A percentile compares a stretch with the other conserved stretches of the same genome.
phyloP scores from a whole-genome alignment of 2,797 vertebrate species.

The Perodicticus potto region DNA sequence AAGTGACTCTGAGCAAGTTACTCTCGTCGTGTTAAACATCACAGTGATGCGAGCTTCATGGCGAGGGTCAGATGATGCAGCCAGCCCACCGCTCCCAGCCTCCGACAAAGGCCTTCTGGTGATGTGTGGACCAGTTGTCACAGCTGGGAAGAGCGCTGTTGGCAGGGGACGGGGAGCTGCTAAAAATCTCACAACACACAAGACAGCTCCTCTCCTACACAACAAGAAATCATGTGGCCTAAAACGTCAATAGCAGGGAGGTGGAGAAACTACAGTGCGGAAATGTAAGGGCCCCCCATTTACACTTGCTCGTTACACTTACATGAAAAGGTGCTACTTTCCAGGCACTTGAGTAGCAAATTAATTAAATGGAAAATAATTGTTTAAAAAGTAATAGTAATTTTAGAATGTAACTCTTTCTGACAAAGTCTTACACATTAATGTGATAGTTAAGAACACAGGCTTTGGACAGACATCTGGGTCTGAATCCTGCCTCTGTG shows the following conservation, averaged over 20 bases:
- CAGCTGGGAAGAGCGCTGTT: background rate
- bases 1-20: background rate
- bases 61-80: background rate
- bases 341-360: background rate
- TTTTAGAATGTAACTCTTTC: slow-evolving; percentile 35
- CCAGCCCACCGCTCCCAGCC: background rate
- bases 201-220: background rate
- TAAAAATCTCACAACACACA: background rate
- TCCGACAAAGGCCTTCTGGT: background rate
- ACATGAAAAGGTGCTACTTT: background rate
- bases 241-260: background rate
- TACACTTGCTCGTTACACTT: background rate
- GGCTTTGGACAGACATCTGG: background rate
- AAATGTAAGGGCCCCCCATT: background rate
- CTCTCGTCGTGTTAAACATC: background rate
- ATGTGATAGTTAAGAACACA: background rate
- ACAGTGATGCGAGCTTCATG: background rate
- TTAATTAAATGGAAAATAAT: background rate
- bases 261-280: background rate
- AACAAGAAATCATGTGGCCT: background rate
- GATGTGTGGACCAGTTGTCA: background rate
- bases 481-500: background rate
- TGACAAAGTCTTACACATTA: background rate
- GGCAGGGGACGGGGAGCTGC: background rate
- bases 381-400: background rate